A percentile compares a stretch with the other conserved stretches of the same genome.
Conservation (phyloP, 2,797 vertebrate genomes). For the Sebastes vulpes region DNA sequence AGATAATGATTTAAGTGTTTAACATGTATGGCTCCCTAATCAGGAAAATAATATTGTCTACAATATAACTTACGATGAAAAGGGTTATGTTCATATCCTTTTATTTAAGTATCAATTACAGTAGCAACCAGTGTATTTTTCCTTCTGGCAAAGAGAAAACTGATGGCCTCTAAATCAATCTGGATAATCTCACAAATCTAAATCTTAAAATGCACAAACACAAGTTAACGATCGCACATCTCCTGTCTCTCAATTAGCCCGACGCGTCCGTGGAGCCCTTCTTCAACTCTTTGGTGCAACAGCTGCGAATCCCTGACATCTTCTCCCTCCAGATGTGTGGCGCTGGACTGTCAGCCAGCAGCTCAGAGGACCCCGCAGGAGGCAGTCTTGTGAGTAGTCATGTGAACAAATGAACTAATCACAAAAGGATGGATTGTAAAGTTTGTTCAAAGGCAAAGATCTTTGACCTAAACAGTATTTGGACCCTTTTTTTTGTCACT, state of each 20-base stretch:
- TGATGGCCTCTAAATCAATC: neutral
- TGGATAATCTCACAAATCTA: neutral
- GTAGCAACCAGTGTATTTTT: neutral
- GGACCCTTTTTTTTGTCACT: neutral
- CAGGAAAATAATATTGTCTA: neutral
- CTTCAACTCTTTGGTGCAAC: conserved; percentile 93
- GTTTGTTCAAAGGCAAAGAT: conserved; percentile 13
- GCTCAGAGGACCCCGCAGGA: conserved; percentile 82
- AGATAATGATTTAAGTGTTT: neutral
- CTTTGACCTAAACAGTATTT: neutral
- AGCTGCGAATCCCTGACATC: conserved; percentile 90
- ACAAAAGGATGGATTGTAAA: neutral
- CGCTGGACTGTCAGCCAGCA: conserved; percentile 87
- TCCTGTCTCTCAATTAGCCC: conserved; percentile 82
- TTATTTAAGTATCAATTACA: neutral
- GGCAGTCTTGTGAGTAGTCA: conserved; percentile 94
- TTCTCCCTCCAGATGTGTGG: conserved; percentile 99
- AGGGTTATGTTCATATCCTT: neutral
- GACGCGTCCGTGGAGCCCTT: conserved; percentile 94
- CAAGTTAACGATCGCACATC: neutral
- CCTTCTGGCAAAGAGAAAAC: neutral
- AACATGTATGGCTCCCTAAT: neutral
- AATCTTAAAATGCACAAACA: neutral
- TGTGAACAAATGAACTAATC: neutral
- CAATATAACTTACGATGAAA: neutral